Evolutionary conservation across 2,888 invertebrate species (phyloP).

Genomic region (Sesamia inferens): DNA sequence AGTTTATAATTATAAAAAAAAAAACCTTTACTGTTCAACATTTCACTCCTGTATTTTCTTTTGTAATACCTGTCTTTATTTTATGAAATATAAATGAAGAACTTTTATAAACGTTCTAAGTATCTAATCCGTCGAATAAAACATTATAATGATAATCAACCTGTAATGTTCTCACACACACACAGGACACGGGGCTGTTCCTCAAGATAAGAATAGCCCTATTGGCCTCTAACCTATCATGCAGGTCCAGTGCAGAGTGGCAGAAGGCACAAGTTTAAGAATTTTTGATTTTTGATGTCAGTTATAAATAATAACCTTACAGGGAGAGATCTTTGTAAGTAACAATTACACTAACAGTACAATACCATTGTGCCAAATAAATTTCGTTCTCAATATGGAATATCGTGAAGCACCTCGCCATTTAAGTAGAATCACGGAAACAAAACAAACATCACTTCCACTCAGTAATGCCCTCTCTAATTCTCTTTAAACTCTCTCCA

Average conservation of each 20-base stretch:
- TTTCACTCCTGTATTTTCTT: no score
- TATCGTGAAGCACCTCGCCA: conserved; percentile 8
- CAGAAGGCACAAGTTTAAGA: no score
- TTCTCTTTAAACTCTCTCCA: conserved; percentile 37
- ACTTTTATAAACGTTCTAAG: neutral
- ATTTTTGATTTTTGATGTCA: no score
- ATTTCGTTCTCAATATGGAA: conserved; percentile 7
- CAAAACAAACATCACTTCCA: conserved; percentile 28
- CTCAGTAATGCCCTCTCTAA: conserved; percentile 41
- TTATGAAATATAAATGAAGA: no score
- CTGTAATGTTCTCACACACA: no score
- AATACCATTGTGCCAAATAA: neutral
- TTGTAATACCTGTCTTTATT: neutral
- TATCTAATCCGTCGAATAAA: neutral
- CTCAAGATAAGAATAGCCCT: no score
- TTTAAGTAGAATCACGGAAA: conserved; percentile 16
- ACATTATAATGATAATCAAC: neutral
- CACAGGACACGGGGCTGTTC: no score
- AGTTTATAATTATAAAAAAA: no score
- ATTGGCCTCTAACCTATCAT: no score
- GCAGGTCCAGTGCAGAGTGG: no score
- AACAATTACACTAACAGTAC: conserved; percentile 7
- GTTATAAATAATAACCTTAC: no score
- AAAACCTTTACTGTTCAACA: no score
- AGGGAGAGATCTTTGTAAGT: neutral